These are phyloP conservation scores for Crypturellus undulatus DNA, from an alignment of 2,113 vertebrate species.

Conservation along the genomic window DNA sequence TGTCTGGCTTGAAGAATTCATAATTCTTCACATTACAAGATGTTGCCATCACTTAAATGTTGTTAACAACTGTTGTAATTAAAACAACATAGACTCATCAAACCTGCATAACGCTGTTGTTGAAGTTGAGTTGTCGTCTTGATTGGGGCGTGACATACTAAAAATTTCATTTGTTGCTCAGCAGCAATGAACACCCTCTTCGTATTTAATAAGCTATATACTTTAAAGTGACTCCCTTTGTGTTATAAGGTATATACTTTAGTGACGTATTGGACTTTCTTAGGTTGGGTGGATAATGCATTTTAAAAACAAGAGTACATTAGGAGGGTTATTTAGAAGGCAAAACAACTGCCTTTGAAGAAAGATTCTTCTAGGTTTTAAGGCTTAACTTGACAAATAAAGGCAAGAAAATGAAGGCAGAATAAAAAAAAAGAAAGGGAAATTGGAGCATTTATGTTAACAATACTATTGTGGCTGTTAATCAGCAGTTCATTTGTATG, in stretches of 20 bases:
- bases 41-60: background rate
- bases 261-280: background rate
- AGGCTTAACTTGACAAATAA: background rate
- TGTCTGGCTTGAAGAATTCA: background rate
- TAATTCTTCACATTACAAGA: background rate
- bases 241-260: background rate
- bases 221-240: background rate
- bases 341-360: background rate
- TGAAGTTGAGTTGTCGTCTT: background rate
- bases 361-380: background rate
- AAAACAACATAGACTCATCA: rapidly evolving
- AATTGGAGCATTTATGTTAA: background rate
- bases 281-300: background rate
- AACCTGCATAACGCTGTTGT: background rate
- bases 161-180: background rate
- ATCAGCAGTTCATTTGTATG: background rate
- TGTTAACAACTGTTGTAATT: background rate
- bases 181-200: background rate
- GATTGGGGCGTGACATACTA: background rate
- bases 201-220: background rate
- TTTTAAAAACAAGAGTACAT: background rate
- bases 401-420: background rate
- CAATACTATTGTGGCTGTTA: background rate
- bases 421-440: background rate
- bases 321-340: background rate